phyloP scores from a whole-genome alignment of 2,797 vertebrate species.

The Graptemys geographica region DNA sequence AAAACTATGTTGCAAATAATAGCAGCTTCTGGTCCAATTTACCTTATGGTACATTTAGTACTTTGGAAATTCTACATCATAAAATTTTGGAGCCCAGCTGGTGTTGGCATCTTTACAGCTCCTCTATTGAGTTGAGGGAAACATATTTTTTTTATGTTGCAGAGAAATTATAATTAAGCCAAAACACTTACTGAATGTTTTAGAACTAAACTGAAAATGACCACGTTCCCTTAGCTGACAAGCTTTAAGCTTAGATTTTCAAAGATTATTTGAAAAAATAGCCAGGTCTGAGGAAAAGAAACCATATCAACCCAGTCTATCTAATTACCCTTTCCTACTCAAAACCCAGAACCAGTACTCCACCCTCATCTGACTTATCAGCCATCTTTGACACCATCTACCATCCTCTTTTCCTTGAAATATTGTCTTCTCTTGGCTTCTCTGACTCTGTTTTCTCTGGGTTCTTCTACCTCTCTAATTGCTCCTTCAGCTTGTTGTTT shows the following conservation, averaged over 20 bases:
- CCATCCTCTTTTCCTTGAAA: neutral
- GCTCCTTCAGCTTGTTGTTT: neutral
- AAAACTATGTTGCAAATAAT: conserved; percentile 49
- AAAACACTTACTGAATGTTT: neutral
- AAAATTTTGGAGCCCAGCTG: conserved; percentile 45
- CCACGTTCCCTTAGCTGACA: neutral
- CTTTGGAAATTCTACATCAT: conserved; percentile 40
- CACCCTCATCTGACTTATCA: neutral
- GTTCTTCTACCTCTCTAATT: neutral
- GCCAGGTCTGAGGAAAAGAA: neutral
- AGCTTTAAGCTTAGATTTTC: neutral
- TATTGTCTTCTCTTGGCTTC: neutral
- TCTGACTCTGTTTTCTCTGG: neutral
- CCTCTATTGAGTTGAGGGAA: conserved; percentile 27
- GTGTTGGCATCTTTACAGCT: conserved; percentile 27
- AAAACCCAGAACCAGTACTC: neutral
- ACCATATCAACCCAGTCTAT: neutral
- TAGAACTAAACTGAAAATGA: neutral
- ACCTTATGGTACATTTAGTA: conserved; percentile 43
- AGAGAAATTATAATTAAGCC: neutral
- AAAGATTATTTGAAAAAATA: neutral
- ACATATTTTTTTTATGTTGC: neutral
- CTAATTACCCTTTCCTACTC: neutral
- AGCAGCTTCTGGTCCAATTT: conserved; percentile 43
- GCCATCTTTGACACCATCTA: neutral